A percentile compares a stretch with the other conserved stretches of the same genome.
These are phyloP conservation scores for Gallinago paraguaiae DNA, from an alignment of 2,113 vertebrate species.

Conservation along the genomic window DNA sequence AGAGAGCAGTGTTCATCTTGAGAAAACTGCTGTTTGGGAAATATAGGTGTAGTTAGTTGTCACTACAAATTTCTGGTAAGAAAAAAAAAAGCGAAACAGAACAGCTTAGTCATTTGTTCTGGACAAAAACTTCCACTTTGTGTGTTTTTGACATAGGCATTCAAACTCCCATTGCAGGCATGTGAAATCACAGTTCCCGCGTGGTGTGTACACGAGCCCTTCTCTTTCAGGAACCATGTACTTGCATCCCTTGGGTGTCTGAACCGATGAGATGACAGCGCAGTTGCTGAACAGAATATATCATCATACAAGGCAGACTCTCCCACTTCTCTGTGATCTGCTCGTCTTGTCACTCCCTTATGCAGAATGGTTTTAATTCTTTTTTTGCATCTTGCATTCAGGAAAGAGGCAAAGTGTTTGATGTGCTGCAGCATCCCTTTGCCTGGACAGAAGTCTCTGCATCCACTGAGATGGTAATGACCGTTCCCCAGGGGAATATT, in stretches of 20 bases:
- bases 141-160: neutral
- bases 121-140: neutral
- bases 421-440: fast-evolving
- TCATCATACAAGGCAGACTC: neutral
- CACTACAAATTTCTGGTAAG: neutral
- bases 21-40: neutral
- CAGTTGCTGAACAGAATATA: neutral
- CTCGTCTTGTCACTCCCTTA: neutral
- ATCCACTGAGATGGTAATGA: neutral
- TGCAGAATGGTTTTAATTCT: neutral
- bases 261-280: neutral
- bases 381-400: neutral
- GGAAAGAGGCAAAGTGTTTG: neutral
- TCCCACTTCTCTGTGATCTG: neutral
- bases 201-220: neutral
- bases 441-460: neutral
- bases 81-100: neutral
- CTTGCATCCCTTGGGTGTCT: neutral
- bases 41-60: neutral
- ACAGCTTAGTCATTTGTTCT: neutral
- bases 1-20: neutral
- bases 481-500: neutral
- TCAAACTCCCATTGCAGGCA: neutral
- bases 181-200: neutral
- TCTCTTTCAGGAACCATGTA: neutral